Evolutionary conservation across 2,113 vertebrate genomes (phyloP), one percentile per base, ranked within the genome.

Genomic region (Dromaius novaehollandiae): DNA sequence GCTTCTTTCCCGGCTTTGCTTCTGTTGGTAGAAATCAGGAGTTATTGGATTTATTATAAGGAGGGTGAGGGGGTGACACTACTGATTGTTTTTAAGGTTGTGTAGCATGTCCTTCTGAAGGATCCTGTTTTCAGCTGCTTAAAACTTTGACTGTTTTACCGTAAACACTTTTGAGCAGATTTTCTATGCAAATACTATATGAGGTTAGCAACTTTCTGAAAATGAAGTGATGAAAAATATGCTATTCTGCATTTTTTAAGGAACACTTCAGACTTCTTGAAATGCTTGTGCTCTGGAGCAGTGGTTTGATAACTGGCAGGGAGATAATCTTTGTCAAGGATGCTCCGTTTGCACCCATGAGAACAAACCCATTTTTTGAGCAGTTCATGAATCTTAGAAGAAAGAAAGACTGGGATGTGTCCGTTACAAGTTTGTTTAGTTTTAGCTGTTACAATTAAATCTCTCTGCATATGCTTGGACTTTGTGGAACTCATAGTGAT

Each of bases 11-110:
- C 8, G 0, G 63, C 17, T 92, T 86, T 94, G 38, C 64, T 92
- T 92, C 80, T 93, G 82, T 79, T 95, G 44, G 70, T 83, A 95
- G 84, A 94, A 95, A 95, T 90, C 81, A 82, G 51, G 91, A 95
- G 63, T 95, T 93, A 92, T 2, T 92, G 36, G 78, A 91, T 96
- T 95, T 94, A 70, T 88, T 80, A 44, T 63, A 60, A 70, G 70
- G 55, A 79, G 78, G 78, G 66, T 3, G 7, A 77, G 42, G 40
- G 34, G 61, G 44, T 85, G 66, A 80, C 86, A 87, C 5, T 2
- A 48, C 1, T 20, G 68, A 20, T 89, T 86, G 78, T 91, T 94
- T 95, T 63, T 74, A 80, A 92, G 56, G 58, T 85, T 74, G 13
- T 63, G 12, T 69, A 61, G 6, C 36, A 15, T 26, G n/a, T 92